Percentiles rank a stretch among this genome's conserved stretches.
phyloP scores from a whole-genome alignment of 1,140 invertebrate genomes.

The Bathynomus jamesi region DNA sequence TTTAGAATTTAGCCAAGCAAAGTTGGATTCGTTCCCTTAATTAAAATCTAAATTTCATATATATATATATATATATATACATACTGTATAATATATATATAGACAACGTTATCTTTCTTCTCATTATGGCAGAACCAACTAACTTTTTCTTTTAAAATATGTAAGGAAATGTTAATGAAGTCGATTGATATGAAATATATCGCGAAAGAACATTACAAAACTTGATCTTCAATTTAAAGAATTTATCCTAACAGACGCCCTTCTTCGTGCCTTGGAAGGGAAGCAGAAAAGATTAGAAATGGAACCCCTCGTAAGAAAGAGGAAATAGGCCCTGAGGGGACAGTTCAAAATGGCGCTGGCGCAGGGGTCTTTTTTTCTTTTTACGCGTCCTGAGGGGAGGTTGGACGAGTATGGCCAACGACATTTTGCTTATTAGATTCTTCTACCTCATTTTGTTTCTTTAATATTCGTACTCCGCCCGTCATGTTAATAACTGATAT shows the following conservation, averaged over 20 bases:
- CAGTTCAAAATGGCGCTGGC: neutral
- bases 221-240: neutral
- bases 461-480: no score
- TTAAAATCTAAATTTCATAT: neutral
- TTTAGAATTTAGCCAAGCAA: neutral
- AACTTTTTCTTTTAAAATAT: no score
- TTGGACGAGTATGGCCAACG: neutral
- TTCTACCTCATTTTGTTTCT: neutral
- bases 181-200: neutral
- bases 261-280: neutral
- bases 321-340: neutral
- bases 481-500: no score
- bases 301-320: neutral
- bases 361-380: neutral
- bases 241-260: neutral
- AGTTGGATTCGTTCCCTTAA: neutral
- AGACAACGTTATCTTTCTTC: no score
- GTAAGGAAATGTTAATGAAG: no score
- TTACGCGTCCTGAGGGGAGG: neutral
- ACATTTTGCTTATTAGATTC: neutral
- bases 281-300: neutral
- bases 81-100: neutral
- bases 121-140: no score
- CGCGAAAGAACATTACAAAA: neutral
- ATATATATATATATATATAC: conserved; percentile 1